Evolutionary conservation across 64 coral and sea anemone species (phyloP), one percentile per base, ranked within the genome.

Genomic region (Actinia tenebrosa): DNA sequence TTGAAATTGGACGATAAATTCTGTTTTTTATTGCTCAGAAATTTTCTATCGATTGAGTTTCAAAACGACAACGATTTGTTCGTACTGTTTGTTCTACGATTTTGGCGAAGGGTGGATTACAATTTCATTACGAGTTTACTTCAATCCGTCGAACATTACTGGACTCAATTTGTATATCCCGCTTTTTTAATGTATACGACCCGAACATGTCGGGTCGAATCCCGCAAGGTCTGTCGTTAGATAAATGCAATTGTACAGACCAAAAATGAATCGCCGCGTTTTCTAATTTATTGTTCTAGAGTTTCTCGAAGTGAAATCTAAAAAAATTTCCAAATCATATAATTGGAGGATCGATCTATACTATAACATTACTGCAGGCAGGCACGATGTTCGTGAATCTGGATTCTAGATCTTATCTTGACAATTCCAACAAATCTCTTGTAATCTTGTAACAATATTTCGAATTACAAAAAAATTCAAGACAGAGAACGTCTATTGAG

Each of bases 241-340:
- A 26, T 7, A 75, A 6, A 75, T n/a, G n/a, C 1, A 7, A 30
- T 37, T 37, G 69, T 30, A 13, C 26, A 75, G 26, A 27, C 26
- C 26, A 75, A 27, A 75, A 75, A 75, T n/a, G 26, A 75, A n/a
- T 75, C 30, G 30, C 69, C n/a, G 26, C 13, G 26, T 75, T 75
- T 75, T 75, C 69, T 75, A 75, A 75, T 75, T 75, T 75, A 30
- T 75, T 75, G 69, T 42, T 42, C 69, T 30, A 75, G 69, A 37
- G 69, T 75, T 75, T 75, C 69, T 75, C 69, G 69, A 42, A 75
- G 69, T 30, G 25, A 66, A 72, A 75, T 75, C n/a, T 75, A 75
- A 75, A 75, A 75, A 75, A 75, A 75, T 37, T n/a, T 75, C 27
- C 11, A 75, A 42, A 75, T 37, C 10, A 10, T 43, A 14, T 75